A percentile compares a stretch with the other conserved stretches of the same genome.
phyloP scores from a whole-genome alignment of 2,888 invertebrate species.

The Eristalis pertinax region DNA sequence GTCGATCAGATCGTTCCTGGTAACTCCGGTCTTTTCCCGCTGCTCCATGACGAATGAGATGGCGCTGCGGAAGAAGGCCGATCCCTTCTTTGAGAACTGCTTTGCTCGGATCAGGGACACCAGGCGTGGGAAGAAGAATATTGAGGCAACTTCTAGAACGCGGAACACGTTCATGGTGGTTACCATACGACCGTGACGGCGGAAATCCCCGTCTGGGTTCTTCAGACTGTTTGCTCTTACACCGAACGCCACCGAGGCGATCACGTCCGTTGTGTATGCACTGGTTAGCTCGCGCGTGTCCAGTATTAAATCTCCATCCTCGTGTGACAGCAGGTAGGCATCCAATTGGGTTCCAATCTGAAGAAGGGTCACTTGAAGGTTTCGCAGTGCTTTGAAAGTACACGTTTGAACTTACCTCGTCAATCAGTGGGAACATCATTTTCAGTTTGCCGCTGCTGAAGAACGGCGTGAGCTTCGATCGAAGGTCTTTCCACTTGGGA shows the following conservation, averaged over 20 bases:
- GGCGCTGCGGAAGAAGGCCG: conserved; percentile 76
- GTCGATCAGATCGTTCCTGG: conserved; percentile 81
- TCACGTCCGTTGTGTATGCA: conserved; percentile 75
- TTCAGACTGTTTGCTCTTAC: conserved; percentile 73
- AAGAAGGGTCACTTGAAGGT: background rate
- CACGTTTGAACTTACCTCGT: conserved; percentile 73
- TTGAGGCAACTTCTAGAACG: conserved; percentile 69
- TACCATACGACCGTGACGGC: conserved; percentile 70
- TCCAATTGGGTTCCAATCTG: conserved; percentile 75
- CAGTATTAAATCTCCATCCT: background rate
- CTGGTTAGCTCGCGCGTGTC: background rate
- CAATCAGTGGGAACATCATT: conserved; percentile 78
- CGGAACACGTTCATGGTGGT: conserved; percentile 65
- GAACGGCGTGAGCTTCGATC: conserved; percentile 80
- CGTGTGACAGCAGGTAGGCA: conserved; percentile 1
- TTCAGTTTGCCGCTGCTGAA: conserved; percentile 80
- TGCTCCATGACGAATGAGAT: conserved; percentile 79
- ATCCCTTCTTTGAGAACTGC: conserved; percentile 72
- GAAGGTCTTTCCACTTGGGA: conserved; percentile 80
- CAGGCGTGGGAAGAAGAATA: conserved; percentile 74
- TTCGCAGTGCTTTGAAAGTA: background rate
- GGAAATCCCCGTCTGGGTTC: conserved; percentile 75
- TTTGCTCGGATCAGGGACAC: conserved; percentile 66
- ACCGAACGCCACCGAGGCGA: conserved; percentile 75
- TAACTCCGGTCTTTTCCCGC: conserved; percentile 77